These are phyloP conservation scores for Drosophila nigromelanica DNA, from an alignment of 1,140 invertebrate species.

Conservation along the genomic window DNA sequence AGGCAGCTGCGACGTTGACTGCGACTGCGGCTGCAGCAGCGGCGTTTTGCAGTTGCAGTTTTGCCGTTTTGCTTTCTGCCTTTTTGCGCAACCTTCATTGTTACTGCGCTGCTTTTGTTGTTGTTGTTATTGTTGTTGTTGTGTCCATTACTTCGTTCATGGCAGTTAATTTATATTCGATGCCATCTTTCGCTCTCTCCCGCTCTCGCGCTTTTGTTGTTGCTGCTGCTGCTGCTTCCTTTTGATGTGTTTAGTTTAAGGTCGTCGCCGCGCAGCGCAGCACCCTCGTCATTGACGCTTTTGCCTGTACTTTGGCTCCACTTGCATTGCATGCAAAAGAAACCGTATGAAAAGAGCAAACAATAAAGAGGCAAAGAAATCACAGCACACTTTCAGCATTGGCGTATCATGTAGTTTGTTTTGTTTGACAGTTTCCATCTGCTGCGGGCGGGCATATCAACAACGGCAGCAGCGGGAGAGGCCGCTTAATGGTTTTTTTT, in stretches of 20 bases:
- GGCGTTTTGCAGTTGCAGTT: constrained; percentile 38
- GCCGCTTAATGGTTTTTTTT: constrained; percentile 63
- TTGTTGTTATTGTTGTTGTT: constrained; percentile 58
- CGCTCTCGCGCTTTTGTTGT: constrained; percentile 11
- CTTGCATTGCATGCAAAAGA: constrained; percentile 58
- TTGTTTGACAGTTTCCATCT: constrained; percentile 77
- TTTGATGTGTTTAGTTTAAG: constrained; percentile 50
- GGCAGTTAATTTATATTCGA: constrained; percentile 78
- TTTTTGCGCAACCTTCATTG: constrained; percentile 72
- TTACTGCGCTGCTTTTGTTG: constrained; percentile 46
- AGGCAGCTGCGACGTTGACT: constrained; percentile 12
- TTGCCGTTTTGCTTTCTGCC: constrained; percentile 73
- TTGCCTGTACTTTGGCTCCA: constrained; percentile 60
- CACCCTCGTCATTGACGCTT: constrained; percentile 71
- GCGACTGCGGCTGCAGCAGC: constrained; percentile 29
- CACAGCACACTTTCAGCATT: constrained; percentile 69
- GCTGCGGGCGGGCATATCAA: constrained; percentile 50
- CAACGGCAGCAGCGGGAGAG: constrained; percentile 9
- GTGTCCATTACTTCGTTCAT: constrained; percentile 72
- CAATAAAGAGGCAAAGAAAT: constrained; percentile 34
- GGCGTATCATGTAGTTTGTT: constrained; percentile 72
- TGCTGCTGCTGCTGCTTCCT: constrained; percentile 55
- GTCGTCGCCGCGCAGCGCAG: constrained; percentile 46
- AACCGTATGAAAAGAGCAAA: constrained; percentile 39
- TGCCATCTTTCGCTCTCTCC: constrained; percentile 56